phyloP scores from a whole-genome alignment of 1,140 invertebrate species.

The Aethina tumida region DNA sequence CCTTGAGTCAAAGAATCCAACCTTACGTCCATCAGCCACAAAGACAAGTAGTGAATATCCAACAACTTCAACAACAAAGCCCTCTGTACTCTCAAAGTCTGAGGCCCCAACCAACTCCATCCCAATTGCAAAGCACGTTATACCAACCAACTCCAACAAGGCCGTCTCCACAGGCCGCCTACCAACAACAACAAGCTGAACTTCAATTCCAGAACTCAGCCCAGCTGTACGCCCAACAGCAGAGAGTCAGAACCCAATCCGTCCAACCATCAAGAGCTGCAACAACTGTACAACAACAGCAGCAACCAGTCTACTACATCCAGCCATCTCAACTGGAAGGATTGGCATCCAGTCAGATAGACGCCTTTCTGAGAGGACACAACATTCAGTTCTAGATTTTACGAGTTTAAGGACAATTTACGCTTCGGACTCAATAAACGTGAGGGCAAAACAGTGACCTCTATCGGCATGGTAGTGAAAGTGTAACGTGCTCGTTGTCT shows the following conservation, averaged over 20 bases:
- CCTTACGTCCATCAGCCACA: conserved; percentile 56
- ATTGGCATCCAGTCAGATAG: conserved; percentile 52
- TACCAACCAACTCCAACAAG: no score
- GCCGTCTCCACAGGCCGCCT: conserved; percentile 57
- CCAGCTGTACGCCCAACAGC: conserved; percentile 62
- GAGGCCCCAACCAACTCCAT: conserved; percentile 36
- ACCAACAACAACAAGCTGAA: conserved; percentile 60
- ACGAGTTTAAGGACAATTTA: no score
- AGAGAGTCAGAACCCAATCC: conserved; percentile 41
- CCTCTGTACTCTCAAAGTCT: conserved; percentile 36
- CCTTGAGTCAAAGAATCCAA: conserved; percentile 61
- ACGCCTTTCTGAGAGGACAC: conserved; percentile 66
- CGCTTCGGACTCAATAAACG: conserved; percentile 8
- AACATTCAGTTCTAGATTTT: conserved; percentile 49
- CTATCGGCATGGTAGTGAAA: no score
- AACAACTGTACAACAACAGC: conserved; percentile 36
- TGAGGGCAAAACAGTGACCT: no score
- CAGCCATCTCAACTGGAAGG: conserved; percentile 36
- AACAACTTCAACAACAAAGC: conserved; percentile 33
- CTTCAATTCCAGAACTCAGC: conserved; percentile 58
- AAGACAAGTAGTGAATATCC: conserved; percentile 35
- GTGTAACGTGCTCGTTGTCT: no score
- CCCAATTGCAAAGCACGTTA: conserved; percentile 7
- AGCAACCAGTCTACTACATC: conserved; percentile 55
- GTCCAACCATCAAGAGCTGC: conserved; percentile 37